A percentile compares a stretch with the other conserved stretches of the same genome.
Evolutionary conservation across 2,113 vertebrate genomes (phyloP).

Genomic region (Ahaetulla prasina): DNA sequence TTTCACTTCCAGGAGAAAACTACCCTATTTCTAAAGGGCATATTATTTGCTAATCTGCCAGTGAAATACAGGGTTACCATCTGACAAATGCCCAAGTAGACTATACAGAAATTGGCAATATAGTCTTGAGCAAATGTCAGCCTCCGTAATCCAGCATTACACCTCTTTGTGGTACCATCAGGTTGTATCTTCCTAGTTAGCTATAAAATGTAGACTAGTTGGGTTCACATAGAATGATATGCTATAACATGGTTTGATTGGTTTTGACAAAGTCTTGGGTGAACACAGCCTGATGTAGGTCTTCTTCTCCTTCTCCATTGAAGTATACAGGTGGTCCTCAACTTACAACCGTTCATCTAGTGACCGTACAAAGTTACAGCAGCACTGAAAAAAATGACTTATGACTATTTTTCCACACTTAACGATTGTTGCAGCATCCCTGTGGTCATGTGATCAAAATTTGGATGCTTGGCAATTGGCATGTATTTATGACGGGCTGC

Average conservation of each 20-base stretch:
- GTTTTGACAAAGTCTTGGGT: not conserved
- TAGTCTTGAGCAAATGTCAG: not conserved
- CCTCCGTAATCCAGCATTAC: no score
- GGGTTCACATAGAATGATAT: not conserved
- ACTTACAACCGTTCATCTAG: not conserved
- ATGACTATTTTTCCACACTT: not conserved
- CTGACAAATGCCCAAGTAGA: not conserved
- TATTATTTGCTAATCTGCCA: not conserved
- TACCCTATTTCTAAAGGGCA: not conserved
- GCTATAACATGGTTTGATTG: not conserved
- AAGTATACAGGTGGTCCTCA: not conserved
- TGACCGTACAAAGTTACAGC: not conserved
- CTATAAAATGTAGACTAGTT: not conserved
- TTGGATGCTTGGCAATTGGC: no score
- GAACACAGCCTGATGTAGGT: not conserved
- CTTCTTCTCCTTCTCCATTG: not conserved
- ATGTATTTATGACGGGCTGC: no score
- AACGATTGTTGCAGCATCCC: no score
- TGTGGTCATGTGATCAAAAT: no score
- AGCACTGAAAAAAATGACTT: not conserved
- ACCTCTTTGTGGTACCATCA: not conserved
- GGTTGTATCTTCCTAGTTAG: not conserved
- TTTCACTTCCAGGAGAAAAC: not conserved
- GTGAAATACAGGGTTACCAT: not conserved
- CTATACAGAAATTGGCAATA: not conserved